Conservation (phyloP, 2,888 invertebrate species). For the Polyommatus icarus region DNA sequence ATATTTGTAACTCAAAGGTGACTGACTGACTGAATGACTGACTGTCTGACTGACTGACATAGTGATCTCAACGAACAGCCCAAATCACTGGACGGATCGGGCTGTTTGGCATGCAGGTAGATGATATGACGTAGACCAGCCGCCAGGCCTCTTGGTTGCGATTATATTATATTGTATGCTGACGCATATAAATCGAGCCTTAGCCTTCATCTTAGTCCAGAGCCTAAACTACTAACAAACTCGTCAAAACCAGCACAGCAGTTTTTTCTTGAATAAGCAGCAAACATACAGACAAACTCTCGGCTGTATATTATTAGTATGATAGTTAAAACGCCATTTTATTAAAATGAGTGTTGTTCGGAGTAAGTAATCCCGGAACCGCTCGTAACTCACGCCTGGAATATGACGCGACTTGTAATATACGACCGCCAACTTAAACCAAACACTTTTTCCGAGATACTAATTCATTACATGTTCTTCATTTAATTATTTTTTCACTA, state of each 20-base stretch:
- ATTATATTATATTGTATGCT: no score
- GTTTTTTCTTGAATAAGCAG: neutral
- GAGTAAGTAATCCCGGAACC: conserved; percentile 47
- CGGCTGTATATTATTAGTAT: neutral
- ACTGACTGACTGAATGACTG: no score
- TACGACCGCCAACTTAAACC: conserved; percentile 74
- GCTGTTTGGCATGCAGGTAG: no score
- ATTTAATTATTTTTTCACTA: neutral
- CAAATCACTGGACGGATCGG: no score
- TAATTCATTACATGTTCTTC: conserved; percentile 32
- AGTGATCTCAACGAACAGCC: no score
- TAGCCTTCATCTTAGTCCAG: no score
- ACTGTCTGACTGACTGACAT: no score
- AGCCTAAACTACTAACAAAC: neutral
- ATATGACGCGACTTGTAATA: conserved; percentile 71
- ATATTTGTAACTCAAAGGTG: no score
- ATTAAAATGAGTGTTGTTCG: conserved; percentile 26
- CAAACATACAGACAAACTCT: neutral
- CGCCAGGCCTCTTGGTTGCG: no score
- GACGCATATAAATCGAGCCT: no score
- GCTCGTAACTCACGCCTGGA: conserved; percentile 73
- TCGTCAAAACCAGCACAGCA: neutral
- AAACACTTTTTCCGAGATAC: conserved; percentile 57
- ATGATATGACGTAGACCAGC: no score
- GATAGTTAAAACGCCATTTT: neutral